Conservation (phyloP, 2,113 vertebrate genomes). For the Cyanoliseus patagonus region DNA sequence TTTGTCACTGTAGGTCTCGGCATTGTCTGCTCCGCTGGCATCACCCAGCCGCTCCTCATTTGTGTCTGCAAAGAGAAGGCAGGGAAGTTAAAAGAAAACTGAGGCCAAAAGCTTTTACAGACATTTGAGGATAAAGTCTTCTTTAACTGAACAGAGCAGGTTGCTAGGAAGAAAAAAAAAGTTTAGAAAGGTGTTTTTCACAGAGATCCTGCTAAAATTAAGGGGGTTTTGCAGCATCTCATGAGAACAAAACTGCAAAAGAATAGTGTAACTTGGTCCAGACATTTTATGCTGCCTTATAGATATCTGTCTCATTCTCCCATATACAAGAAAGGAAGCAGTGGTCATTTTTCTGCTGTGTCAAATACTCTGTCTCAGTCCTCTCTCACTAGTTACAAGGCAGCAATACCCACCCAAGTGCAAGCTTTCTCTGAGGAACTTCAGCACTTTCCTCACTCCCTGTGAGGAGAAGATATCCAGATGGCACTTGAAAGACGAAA, state of each 20-base stretch:
- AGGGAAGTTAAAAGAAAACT: constrained; percentile 24
- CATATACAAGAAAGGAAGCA: neutral
- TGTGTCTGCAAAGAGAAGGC: constrained; percentile 78
- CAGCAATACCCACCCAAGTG: neutral
- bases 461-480: neutral
- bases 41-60: constrained; percentile 85
- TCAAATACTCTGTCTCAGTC: neutral
- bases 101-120: neutral
- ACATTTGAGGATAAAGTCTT: neutral
- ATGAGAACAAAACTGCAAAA: neutral
- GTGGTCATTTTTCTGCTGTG: neutral
- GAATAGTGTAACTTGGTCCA: neutral
- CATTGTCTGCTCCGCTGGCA: constrained; percentile 78
- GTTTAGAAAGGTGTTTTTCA: neutral
- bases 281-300: neutral
- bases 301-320: neutral
- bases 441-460: neutral
- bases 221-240: neutral
- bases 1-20: constrained; percentile 88
- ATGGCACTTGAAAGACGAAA: neutral
- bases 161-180: accelerated
- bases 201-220: neutral
- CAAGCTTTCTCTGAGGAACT: neutral
- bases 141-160: neutral
- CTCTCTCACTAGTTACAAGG: neutral